Conservation (phyloP, 2,888 invertebrate genomes). For the Phortica magna region DNA sequence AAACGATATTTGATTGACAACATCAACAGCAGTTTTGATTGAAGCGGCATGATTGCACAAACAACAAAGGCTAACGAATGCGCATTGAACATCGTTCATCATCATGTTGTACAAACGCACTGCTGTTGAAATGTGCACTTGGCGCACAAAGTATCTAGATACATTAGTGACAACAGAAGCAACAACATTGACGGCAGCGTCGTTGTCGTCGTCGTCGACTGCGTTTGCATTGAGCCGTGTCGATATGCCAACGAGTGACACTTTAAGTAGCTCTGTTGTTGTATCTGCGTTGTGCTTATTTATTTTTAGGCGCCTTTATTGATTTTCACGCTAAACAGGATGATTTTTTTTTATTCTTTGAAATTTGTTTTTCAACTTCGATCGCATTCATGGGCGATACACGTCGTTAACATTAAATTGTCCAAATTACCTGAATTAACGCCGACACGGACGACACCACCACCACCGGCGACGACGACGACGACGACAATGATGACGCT, state of each 20-base stretch:
- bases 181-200: too few relatives aligned
- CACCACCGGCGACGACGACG: background rate
- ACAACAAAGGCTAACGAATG: slow-evolving; percentile 22
- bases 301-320: slow-evolving; percentile 30
- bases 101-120: background rate
- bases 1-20: slow-evolving; percentile 9
- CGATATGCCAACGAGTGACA: background rate
- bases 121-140: slow-evolving; percentile 26
- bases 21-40: slow-evolving; percentile 25
- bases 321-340: slow-evolving; percentile 16
- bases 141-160: slow-evolving; percentile 25
- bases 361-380: background rate
- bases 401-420: slow-evolving; percentile 77
- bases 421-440: slow-evolving; percentile 74
- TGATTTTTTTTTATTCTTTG: background rate
- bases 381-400: slow-evolving; percentile 60
- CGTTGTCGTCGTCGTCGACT: background rate
- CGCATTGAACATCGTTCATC: background rate
- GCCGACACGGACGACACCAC: background rate
- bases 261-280: slow-evolving; percentile 3
- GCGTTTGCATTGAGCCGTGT: background rate
- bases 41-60: slow-evolving; percentile 26
- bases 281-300: background rate
- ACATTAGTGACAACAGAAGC: background rate
- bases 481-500: slow-evolving; percentile 17